phyloP scores from a whole-genome alignment of 2,113 vertebrate species.

The Silurus meridionalis region DNA sequence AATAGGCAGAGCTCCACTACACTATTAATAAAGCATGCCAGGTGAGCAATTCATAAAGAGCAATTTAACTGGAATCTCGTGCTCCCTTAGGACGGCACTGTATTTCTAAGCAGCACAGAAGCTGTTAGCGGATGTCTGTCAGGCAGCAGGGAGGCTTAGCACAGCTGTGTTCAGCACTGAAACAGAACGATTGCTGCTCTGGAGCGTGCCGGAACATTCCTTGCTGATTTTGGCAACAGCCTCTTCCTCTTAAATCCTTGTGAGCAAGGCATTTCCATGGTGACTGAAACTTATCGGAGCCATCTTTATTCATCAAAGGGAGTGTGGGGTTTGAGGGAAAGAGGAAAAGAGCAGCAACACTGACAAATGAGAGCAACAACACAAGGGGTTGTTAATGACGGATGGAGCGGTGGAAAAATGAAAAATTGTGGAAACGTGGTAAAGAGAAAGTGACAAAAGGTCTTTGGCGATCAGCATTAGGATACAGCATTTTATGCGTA shows the following conservation, averaged over 20 bases:
- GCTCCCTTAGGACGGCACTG: conserved; percentile 23
- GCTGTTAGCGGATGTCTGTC: conserved; percentile 34
- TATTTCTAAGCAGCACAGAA: conserved; percentile 31
- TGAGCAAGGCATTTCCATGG: conserved; percentile 54
- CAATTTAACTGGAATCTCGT: conserved; percentile 17
- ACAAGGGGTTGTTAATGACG: conserved; percentile 40
- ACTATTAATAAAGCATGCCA: conserved; percentile 24
- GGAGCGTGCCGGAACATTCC: conserved; percentile 50
- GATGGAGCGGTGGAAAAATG: conserved; percentile 12
- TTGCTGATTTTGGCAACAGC: conserved; percentile 43
- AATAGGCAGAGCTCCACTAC: conserved; percentile 4
- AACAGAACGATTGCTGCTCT: conserved; percentile 43
- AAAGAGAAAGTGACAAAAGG: not conserved
- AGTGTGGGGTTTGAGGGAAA: conserved; percentile 21
- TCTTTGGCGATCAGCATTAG: not conserved
- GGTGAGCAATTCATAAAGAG: conserved; percentile 34
- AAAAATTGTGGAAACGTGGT: not conserved
- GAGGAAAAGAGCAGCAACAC: conserved; percentile 18
- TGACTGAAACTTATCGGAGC: conserved; percentile 50
- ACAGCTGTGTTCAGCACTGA: conserved; percentile 30
- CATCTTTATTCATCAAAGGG: conserved; percentile 56
- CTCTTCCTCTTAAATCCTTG: conserved; percentile 49
- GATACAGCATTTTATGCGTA: not conserved
- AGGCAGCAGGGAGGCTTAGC: conserved; percentile 38
- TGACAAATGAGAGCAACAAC: conserved; percentile 45